Base-by-base conservation (phyloP, 2,113 vertebrate species). In the Hippocampus abdominalis region DNA sequence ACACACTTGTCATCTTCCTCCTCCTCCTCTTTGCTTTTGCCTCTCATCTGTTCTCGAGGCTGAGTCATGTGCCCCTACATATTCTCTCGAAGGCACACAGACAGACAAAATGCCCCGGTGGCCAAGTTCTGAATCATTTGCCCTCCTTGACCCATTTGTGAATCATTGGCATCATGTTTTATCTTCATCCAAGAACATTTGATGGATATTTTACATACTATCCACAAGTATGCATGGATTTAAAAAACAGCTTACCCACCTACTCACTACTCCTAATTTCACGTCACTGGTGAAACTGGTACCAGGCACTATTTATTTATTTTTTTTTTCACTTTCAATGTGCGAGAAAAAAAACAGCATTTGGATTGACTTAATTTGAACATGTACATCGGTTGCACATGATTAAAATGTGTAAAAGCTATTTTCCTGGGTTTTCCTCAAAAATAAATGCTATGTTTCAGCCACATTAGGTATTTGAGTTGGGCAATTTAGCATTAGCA, bases 1-100 rank as follows among this genome's bases (percentile, higher is more conserved):
- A 79, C 71, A 72, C 71, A 59, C 48, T 70, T 75, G 79, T 81
- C 61, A 70, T 78, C 73, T 49, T 67, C 61, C 64, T 73, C 64
- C 61, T 32, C 59, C 57, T 56, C 44, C 66, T 65, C 61, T 70
- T 74, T 54, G n/a, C 66, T 68, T 73, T 75, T 57, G 71, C 36
- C 69, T 78, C 76, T 83, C 72, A 76, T 87, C 69, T 79, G 68
- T 82, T 75, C 68, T 61, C 68, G 67, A 83, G 84, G 66, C 73
- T 6, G 36, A 12, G 78, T 81, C 88, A 90, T 70, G 80, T 88
- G 89, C 88, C 72, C 81, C 36, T 80, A 87, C 77, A 73, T 80
- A 72, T 75, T 73, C 67, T 67, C 75, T 68, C 39, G 68, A 71
- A 75, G 82, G 77, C 75, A 78, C 75, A 79, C 72, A 46, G 77